Base-by-base conservation (phyloP, 92 coral and sea anemone genomes). In the Zoanthus sansibaricus region DNA sequence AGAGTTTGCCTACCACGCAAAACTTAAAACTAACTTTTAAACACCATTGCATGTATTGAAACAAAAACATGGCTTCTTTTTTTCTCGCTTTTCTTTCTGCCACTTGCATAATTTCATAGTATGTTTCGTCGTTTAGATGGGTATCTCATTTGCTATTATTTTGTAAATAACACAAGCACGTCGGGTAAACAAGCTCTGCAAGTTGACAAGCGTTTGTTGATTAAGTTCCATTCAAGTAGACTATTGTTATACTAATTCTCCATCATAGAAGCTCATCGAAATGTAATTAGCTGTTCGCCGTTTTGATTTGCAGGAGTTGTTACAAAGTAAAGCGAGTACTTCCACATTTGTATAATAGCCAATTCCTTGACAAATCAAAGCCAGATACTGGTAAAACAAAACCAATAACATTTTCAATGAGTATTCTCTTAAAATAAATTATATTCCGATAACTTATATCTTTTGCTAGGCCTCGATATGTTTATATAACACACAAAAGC, bases 401-500 rank as follows among this genome's bases (percentile, higher is more conserved):
- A 33, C 83, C 61, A 12, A 33, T 20, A 12, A 44, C 33, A 11
- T 62, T 37, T 47, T 62, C 42, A 58, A 46, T 17, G 62, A 58
- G 9, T 15, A 8, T 64, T 79, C 44, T 17, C 30, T 30, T 31
- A 13, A 33, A 30, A 70, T 73, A 17, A n/a, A 71, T 11, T 88
- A n/a, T 42, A 75, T 75, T 33, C 64, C 76, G 76, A 68, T 66
- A 64, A 83, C 74, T 89, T 76, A 75, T 76, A 46, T 84, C 84
- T 88, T 84, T 91, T 87, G 92, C 89, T 89, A 86, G 66, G 75
- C 82, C 88, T 88, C 82, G 69, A 78, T 77, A 74, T 94, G 98
- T 94, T 94, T 92, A 92, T 87, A 78, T 91, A 94, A 88, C 87
- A 84, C 94, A 94, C 95, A 94, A 94, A 92, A 84, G 95, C 94